Base-by-base conservation (phyloP, 2,113 vertebrate species). In the Cyanoramphus novaezelandiae region DNA sequence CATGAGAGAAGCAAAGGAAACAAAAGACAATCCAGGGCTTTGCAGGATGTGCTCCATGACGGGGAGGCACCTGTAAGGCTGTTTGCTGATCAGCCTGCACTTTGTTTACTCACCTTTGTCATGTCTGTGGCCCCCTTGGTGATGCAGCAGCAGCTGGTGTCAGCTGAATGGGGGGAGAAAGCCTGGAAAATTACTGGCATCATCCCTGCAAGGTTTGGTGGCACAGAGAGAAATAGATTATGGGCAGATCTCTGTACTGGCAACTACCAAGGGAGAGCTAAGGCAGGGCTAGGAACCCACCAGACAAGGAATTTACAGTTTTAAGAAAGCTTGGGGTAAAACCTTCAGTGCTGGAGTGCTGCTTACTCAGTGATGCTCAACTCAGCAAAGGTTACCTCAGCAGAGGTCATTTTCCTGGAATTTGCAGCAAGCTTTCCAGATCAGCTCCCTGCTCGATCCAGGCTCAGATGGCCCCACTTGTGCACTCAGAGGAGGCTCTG, bases 101-200 rank as follows among this genome's bases (percentile, higher is more conserved):
- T 92, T 84, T 90, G 65, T 88, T 80, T 88, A 80, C 77, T 96
- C 75, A 67, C 49, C 91, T 39, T 72, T 59, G 27, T 84, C 81
- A 46, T 67, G 75, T 37, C 65, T 64, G 70, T 76, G 85, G 87
- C 44, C 21, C 59, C 37, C 78, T 92, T 55, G 27, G 44, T 72
- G 84, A 94, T 8, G 74, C 5, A 17, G 31, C 85, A n/a, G 29
- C 86, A 89, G 63, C 47, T 52, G 71, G 33, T 88, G 68, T 37
- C 68, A 71, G 57, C 47, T 77, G 57, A 62, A 60, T 6, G 5
- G 4, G 49, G 41, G 31, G 29, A 35, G 6, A 19, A 91, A 97
- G 78, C 75, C 86, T 96, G 91, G 92, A 97, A 96, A 98, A 95
- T 93, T 87, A 91, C 89, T 78, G 23, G 79, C 46, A 69, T 63